Conservation (phyloP, 1,140 invertebrate genomes). For the Asbolus verrucosus region DNA sequence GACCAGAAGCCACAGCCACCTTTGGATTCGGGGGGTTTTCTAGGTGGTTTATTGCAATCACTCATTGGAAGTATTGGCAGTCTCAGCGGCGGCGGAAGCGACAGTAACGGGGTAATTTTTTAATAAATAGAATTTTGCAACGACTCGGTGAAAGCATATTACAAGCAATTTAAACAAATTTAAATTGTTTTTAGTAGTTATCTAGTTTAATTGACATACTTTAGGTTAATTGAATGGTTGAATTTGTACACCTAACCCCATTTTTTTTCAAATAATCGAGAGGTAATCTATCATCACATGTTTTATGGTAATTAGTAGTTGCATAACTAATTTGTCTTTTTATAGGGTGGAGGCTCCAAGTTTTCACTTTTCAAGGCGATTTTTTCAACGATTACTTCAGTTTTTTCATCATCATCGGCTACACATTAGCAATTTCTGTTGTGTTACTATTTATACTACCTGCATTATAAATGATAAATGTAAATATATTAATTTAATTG, state of each 20-base stretch:
- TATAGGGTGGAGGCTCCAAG: slow-evolving; percentile 45
- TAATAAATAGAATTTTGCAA: slow-evolving; percentile 6
- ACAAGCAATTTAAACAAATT: neutral
- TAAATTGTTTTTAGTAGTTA: slow-evolving; percentile 4
- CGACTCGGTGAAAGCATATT: slow-evolving; percentile 18
- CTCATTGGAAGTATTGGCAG: slow-evolving; percentile 32
- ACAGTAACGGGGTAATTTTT: slow-evolving; percentile 18
- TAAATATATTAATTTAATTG: neutral
- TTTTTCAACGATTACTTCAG: slow-evolving; percentile 49
- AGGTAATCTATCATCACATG: slow-evolving; percentile 13
- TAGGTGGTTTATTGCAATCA: slow-evolving; percentile 30
- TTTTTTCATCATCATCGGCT: slow-evolving; percentile 48
- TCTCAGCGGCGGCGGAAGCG: slow-evolving; percentile 4
- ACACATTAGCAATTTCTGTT: neutral
- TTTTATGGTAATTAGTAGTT: slow-evolving; percentile 3
- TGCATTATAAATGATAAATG: neutral
- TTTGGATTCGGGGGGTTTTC: slow-evolving; percentile 46
- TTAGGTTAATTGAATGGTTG: slow-evolving; percentile 3
- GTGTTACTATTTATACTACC: slow-evolving; percentile 4
- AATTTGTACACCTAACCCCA: neutral
- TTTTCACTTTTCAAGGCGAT: slow-evolving; percentile 51
- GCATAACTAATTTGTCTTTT: slow-evolving; percentile 14
- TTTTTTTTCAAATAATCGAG: neutral
- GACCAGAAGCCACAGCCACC: slow-evolving; percentile 2
- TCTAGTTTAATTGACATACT: slow-evolving; percentile 15